These are phyloP conservation scores for Pristionchus exspectatus DNA, from an alignment of 2,888 invertebrate species.

Conservation along the genomic window DNA sequence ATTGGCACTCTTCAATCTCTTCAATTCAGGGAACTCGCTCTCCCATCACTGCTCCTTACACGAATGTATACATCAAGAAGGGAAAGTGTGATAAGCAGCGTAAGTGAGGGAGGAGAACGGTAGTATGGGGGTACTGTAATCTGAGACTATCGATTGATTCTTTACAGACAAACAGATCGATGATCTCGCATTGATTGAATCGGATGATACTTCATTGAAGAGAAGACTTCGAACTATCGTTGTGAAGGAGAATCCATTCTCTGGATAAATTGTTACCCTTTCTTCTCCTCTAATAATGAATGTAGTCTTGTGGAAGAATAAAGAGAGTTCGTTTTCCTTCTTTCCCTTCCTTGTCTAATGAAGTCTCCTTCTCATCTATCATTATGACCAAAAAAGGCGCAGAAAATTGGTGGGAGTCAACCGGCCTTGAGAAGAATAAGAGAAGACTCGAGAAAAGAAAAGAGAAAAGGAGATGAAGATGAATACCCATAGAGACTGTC, in stretches of 20 bases:
- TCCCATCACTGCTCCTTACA: slow-evolving; percentile 74
- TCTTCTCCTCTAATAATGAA: slow-evolving; percentile 36
- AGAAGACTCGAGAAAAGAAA: neutral
- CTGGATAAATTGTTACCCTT: slow-evolving; percentile 58
- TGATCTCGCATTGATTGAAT: slow-evolving; percentile 67
- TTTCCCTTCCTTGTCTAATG: slow-evolving; percentile 7
- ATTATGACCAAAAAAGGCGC: slow-evolving; percentile 34
- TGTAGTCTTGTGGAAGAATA: neutral
- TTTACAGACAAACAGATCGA: slow-evolving; percentile 65
- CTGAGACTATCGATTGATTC: neutral
- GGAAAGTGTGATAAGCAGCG: slow-evolving; percentile 65
- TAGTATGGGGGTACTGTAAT: slow-evolving; percentile 5
- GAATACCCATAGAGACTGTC: slow-evolving; percentile 30
- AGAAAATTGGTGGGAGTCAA: slow-evolving; percentile 31
- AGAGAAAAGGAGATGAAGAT: neutral
- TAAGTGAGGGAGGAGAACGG: slow-evolving; percentile 44
- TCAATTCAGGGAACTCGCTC: slow-evolving; percentile 56
- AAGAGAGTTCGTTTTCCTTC: slow-evolving; percentile 27
- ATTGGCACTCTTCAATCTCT: neutral
- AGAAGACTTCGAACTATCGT: slow-evolving; percentile 64
- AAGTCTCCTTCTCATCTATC: slow-evolving; percentile 37
- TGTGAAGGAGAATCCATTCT: slow-evolving; percentile 65
- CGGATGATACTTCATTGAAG: slow-evolving; percentile 69
- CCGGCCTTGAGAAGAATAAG: slow-evolving; percentile 7
- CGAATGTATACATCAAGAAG: slow-evolving; percentile 76